phyloP scores from a whole-genome alignment of 2,113 vertebrate species.

The Agapornis roseicollis region DNA sequence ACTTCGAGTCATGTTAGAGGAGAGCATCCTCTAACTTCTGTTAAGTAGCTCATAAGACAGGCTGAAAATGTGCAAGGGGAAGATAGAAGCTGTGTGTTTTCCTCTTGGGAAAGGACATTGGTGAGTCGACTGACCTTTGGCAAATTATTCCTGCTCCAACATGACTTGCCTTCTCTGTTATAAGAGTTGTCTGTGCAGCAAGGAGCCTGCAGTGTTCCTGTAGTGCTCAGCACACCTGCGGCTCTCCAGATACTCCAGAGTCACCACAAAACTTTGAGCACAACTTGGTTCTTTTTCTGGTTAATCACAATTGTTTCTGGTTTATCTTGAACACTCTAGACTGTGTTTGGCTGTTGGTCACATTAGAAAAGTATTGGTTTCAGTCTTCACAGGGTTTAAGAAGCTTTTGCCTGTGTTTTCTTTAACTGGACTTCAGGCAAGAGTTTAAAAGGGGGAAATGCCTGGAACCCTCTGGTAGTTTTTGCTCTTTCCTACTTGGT shows the following conservation, averaged over 20 bases:
- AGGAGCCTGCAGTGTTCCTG: neutral
- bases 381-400: neutral
- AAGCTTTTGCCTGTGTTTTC: neutral
- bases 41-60: neutral
- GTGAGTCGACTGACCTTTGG: neutral
- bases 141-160: neutral
- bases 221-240: neutral
- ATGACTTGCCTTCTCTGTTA: neutral
- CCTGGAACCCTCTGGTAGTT: neutral
- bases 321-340: neutral
- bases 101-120: neutral
- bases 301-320: neutral
- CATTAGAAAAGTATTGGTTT: neutral
- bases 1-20: neutral
- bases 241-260: neutral
- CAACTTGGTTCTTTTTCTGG: neutral
- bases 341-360: neutral
- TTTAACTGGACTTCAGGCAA: neutral
- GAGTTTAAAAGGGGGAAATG: neutral
- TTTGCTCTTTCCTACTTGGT: constrained; percentile 20
- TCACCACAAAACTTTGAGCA: neutral
- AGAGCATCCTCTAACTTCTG: neutral
- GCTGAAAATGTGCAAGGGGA: neutral
- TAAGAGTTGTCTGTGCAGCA: neutral
- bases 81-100: neutral